Evolutionary conservation across 64 coral and sea anemone species (phyloP), one percentile per base, ranked within the genome.

Genomic region (Pocillopora verrucosa): DNA sequence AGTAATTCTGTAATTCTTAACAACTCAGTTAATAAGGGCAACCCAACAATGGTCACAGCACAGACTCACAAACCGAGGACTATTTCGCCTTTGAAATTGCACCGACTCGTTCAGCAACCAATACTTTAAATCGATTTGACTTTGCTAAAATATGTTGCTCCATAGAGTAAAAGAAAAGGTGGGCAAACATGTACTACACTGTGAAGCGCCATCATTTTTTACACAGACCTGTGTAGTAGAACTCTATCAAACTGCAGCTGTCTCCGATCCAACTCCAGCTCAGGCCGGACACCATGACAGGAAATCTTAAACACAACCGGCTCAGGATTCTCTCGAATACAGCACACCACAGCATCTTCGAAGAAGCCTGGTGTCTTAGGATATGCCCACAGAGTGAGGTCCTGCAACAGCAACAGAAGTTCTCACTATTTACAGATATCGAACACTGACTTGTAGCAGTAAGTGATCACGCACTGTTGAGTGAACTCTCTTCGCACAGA

Each of bases 161-260:
- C 58, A 17, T 16, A 13, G 1, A 10, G 78, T 6, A 17, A 2
- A 9, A 10, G 58, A 82, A 82, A 82, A 13, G 36, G 51, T 63
- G 61, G 1, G 41, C 0, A 30, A 30, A 30, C 30, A 30, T 30
- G 30, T 30, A 30, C 30, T 30, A 30, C 30, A 30, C 30, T 30
- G 30, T 30, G 30, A 30, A 30, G 30, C 30, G 30, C 30, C 30
- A 30, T 30, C n/a, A 41, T 70, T 60, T 59, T 37, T 36, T 36
- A 25, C 11, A 74, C 88, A 61, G 70, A 99, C 97, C 97, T 99
- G 84, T 99, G 97, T 15, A 99, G 78, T 75, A 99, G 60, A 26
- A 99, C 97, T 22, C 97, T 75, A 86, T 99, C 97, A 93, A 99
- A 99, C 89, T 95, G 97, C 16, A 99, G 63, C 69, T 95, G 97